Conservation (phyloP, 1,140 invertebrate genomes). For the Drosophila ananassae region DNA sequence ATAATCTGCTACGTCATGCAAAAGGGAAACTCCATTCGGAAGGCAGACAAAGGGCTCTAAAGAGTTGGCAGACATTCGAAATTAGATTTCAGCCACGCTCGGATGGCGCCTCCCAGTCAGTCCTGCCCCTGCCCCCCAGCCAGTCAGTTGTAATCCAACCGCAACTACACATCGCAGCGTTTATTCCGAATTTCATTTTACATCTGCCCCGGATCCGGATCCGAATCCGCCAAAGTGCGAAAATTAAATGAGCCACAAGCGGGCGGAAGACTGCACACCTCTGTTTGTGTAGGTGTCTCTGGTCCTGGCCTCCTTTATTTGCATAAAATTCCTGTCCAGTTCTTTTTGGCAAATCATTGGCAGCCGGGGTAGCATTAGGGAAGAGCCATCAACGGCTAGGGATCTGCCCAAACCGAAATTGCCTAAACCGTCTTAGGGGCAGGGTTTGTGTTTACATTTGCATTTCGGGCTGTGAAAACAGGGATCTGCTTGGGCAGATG, state of each 20-base stretch:
- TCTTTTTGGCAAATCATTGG: conserved; percentile 60
- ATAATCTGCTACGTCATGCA: conserved; percentile 77
- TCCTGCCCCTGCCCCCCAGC: not conserved
- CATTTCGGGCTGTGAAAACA: conserved; percentile 12
- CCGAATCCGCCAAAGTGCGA: conserved; percentile 64
- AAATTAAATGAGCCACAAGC: conserved; percentile 79
- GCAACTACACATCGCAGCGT: conserved; percentile 48
- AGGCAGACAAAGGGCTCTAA: conserved; percentile 17
- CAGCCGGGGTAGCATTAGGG: conserved; percentile 21
- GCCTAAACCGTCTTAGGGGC: conserved; percentile 11
- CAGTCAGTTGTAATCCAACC: conserved; percentile 31
- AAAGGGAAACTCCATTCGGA: conserved; percentile 43
- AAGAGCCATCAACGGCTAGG: conserved; percentile 2
- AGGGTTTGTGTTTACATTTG: conserved; percentile 31
- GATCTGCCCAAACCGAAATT: conserved; percentile 11
- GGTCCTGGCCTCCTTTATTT: conserved; percentile 59
- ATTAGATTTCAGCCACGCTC: conserved; percentile 59
- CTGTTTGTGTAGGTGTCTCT: conserved; percentile 70
- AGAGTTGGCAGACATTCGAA: conserved; percentile 57
- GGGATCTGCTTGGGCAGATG: conserved; percentile 13
- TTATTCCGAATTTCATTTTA: conserved; percentile 33
- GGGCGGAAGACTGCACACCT: conserved; percentile 32
- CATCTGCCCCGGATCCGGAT: conserved; percentile 37
- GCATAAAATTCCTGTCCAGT: conserved; percentile 59
- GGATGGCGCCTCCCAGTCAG: conserved; percentile 8